phyloP scores from a whole-genome alignment of 2,797 vertebrate genomes.

The Eulemur coronatus region DNA sequence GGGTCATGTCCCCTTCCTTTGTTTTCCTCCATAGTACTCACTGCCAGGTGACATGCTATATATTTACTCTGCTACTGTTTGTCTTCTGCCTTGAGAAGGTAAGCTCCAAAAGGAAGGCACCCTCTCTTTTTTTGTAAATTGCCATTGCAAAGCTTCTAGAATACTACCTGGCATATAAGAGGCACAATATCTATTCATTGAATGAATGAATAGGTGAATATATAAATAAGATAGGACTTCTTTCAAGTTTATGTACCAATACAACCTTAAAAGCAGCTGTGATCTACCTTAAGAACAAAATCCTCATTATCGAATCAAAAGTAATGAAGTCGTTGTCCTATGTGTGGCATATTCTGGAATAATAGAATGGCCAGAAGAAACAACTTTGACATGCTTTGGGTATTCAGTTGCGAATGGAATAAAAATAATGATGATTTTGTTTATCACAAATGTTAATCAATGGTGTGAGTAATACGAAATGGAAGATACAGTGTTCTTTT shows the following conservation, averaged over 20 bases:
- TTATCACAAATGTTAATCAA: not conserved
- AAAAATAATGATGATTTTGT: not conserved
- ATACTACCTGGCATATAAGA: not conserved
- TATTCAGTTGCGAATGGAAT: not conserved
- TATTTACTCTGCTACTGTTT: not conserved
- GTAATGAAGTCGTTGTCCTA: not conserved
- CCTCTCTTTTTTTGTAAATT: not conserved
- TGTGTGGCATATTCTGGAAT: not conserved
- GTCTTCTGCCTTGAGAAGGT: not conserved
- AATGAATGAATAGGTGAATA: not conserved
- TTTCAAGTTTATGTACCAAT: not conserved
- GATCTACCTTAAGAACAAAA: not conserved
- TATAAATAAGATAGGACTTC: not conserved
- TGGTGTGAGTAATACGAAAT: not conserved
- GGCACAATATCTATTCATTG: too few species aligned
- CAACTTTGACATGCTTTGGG: not conserved
- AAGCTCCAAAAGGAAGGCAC: not conserved
- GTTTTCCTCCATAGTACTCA: not conserved
- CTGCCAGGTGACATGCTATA: too few species aligned
- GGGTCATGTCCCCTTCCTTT: not conserved
- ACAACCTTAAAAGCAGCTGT: not conserved
- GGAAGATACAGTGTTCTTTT: not conserved
- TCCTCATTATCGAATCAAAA: not conserved
- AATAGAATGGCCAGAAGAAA: not conserved
- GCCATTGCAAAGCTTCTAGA: not conserved